phyloP scores from a whole-genome alignment of 2,113 vertebrate genomes.

The Takifugu bimaculatus region DNA sequence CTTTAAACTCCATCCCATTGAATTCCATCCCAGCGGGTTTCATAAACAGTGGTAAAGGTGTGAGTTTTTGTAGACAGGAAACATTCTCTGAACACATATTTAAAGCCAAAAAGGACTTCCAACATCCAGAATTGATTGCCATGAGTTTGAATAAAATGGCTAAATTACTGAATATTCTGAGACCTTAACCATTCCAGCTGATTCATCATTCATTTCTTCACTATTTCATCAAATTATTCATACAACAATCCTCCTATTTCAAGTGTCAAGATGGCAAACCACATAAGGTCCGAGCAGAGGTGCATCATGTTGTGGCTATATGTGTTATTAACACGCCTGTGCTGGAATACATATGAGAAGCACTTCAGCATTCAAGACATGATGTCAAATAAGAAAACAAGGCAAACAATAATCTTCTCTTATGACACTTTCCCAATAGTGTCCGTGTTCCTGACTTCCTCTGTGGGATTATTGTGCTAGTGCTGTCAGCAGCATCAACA shows the following conservation, averaged over 20 bases:
- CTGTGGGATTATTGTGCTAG: background rate
- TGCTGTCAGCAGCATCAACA: background rate
- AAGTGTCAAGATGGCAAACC: background rate
- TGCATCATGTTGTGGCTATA: background rate
- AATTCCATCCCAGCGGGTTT: too few relatives aligned
- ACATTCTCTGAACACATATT: too few relatives aligned
- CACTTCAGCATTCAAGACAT: background rate
- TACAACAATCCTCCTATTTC: background rate
- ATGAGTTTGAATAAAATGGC: too few relatives aligned
- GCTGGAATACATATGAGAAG: slow-evolving; percentile 9
- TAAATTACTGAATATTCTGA: too few relatives aligned
- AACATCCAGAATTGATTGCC: too few relatives aligned
- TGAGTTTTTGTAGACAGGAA: too few relatives aligned
- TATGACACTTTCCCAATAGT: background rate
- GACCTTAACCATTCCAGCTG: too few relatives aligned
- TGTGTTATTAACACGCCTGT: slow-evolving; percentile 6
- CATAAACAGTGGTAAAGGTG: too few relatives aligned
- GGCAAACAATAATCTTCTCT: background rate
- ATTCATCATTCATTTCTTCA: too few relatives aligned
- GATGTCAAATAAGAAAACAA: background rate
- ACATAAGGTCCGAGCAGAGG: slow-evolving; percentile 5
- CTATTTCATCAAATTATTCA: too few relatives aligned
- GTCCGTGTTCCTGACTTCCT: background rate
- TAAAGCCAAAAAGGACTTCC: too few relatives aligned
- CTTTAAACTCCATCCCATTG: too few relatives aligned